Conservation (phyloP, 2,113 vertebrate species). For the Petrocephalus microphthalmus region DNA sequence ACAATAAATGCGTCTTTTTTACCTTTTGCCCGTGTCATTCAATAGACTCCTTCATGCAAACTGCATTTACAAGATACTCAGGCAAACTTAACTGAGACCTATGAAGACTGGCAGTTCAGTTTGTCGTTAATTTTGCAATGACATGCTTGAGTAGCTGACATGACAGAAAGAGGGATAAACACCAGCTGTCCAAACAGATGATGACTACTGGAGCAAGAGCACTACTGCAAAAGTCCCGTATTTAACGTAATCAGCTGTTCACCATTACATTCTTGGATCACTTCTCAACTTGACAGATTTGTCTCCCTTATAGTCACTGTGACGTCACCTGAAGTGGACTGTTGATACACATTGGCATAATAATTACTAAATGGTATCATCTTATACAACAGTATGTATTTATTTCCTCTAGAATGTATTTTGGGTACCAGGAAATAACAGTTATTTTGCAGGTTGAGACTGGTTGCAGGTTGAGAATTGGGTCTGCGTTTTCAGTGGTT, state of each 20-base stretch:
- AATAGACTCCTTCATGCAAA: not conserved
- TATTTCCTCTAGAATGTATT: not conserved
- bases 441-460: not conserved
- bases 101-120: slow-evolving; percentile 52
- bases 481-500: not conserved
- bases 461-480: slow-evolving; percentile 1
- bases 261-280: slow-evolving; percentile 38
- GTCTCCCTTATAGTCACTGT: slow-evolving; percentile 28
- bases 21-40: not conserved
- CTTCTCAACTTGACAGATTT: slow-evolving; percentile 36
- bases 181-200: slow-evolving; percentile 54
- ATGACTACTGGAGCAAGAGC: slow-evolving; percentile 38
- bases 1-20: not conserved
- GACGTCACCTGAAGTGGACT: not conserved
- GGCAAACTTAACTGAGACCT: slow-evolving; percentile 32
- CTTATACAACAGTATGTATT: not conserved
- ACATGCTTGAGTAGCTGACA: slow-evolving; percentile 58
- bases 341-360: not conserved
- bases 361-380: not conserved
- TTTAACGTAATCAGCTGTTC: slow-evolving; percentile 20
- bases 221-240: slow-evolving; percentile 33
- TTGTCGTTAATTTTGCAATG: slow-evolving; percentile 49
- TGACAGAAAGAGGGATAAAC: slow-evolving; percentile 55
- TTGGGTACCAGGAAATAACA: not conserved
- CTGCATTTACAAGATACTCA: slow-evolving; percentile 25